These are phyloP conservation scores for Mormyrus proboscirostris DNA, from an alignment of 2,797 vertebrate species.

Conservation along the genomic window DNA sequence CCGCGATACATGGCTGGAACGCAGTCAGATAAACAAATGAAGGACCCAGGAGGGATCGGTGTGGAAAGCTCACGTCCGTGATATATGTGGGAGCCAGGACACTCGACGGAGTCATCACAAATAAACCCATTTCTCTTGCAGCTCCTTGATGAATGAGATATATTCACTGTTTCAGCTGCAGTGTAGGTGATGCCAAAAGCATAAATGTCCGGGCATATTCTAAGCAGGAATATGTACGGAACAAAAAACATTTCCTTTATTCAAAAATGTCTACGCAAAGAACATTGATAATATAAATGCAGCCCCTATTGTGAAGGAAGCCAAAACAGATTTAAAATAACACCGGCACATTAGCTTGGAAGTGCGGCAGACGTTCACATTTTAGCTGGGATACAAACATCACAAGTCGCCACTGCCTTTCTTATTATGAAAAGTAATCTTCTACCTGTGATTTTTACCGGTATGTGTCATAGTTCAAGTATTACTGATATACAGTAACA, in stretches of 20 bases:
- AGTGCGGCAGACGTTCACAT: background rate
- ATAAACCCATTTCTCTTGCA: background rate
- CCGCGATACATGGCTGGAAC: background rate
- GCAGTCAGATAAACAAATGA: background rate
- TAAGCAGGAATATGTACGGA: background rate
- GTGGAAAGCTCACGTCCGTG: background rate
- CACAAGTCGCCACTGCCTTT: background rate
- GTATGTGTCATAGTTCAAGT: background rate
- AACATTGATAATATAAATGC: background rate
- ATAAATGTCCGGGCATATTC: background rate
- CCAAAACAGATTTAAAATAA: background rate
- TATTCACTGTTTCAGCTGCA: background rate
- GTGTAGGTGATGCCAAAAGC: background rate
- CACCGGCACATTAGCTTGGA: background rate
- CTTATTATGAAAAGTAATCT: background rate
- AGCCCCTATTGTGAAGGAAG: background rate
- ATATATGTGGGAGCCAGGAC: background rate
- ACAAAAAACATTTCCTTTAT: background rate
- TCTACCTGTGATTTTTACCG: background rate
- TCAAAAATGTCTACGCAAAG: background rate
- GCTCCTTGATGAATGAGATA: background rate
- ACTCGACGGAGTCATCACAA: background rate
- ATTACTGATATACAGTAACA: background rate
- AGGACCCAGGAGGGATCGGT: background rate
- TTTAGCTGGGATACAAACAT: background rate